Evolutionary conservation across 2,797 vertebrate genomes (phyloP).

Genomic region (Malurus leucopterus): DNA sequence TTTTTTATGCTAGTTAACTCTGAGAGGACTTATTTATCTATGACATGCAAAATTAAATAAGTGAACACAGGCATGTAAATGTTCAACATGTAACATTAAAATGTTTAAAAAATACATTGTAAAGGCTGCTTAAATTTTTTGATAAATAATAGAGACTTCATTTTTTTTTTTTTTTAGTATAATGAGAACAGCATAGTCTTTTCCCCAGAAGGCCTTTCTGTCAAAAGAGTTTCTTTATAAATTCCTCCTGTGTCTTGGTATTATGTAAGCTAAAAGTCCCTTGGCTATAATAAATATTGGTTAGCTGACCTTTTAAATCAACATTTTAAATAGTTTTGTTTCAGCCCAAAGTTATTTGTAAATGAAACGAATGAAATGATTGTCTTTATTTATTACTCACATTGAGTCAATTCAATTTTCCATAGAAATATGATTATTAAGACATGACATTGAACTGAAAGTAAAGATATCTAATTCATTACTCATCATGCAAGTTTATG

Average conservation of each 20-base stretch:
- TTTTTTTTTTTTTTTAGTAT: background rate
- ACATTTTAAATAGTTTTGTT: slow-evolving; percentile 36
- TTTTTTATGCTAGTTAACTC: background rate
- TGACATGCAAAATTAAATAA: background rate
- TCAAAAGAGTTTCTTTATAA: slow-evolving; percentile 19
- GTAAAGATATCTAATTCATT: background rate
- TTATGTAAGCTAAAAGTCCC: slow-evolving; percentile 32
- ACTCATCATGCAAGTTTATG: background rate
- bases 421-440: slow-evolving; percentile 10
- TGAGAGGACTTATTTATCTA: background rate
- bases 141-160: background rate
- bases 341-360: slow-evolving; percentile 43
- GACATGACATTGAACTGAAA: background rate
- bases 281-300: slow-evolving; percentile 35
- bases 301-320: slow-evolving; percentile 46
- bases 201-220: background rate
- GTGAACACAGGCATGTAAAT: background rate
- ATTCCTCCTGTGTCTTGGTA: slow-evolving; percentile 21
- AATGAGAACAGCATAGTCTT: background rate
- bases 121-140: slow-evolving; percentile 14
- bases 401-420: slow-evolving; percentile 22
- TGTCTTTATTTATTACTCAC: slow-evolving; percentile 29
- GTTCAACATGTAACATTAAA: background rate
- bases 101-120: background rate
- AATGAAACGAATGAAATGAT: slow-evolving; percentile 28